These are phyloP conservation scores for Podilymbus podiceps DNA, from an alignment of 2,113 vertebrate genomes.

Conservation along the genomic window DNA sequence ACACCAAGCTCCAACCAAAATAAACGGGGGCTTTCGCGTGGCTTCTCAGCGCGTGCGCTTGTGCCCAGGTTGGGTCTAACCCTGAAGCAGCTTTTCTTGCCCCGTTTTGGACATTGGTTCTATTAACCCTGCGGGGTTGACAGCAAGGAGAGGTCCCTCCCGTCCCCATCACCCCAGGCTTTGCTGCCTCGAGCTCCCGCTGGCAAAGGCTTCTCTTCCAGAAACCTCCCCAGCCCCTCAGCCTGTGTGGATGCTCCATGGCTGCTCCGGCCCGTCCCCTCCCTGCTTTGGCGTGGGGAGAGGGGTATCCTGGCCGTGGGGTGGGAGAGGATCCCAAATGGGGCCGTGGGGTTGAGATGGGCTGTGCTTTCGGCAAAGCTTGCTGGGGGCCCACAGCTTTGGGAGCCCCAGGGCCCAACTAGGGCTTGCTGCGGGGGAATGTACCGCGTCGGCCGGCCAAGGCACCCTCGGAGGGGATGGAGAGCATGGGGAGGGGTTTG, in stretches of 20 bases:
- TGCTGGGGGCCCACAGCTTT: not conserved
- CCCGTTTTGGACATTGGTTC: not conserved
- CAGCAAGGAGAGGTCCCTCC: not conserved
- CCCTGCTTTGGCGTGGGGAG: not conserved
- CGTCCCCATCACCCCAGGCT: not conserved
- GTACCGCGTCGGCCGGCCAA: fast-evolving
- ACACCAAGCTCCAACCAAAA: not conserved
- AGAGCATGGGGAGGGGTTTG: not conserved
- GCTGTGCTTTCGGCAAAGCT: not conserved
- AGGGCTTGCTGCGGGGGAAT: not conserved
- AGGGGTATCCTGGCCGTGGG: not conserved
- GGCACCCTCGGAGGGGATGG: not conserved
- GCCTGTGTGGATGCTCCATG: fast-evolving
- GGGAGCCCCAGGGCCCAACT: not conserved
- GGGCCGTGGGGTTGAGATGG: too few species aligned
- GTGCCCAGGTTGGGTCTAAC: not conserved
- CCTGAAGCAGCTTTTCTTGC: not conserved
- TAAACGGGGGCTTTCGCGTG: not conserved
- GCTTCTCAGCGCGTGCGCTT: fast-evolving
- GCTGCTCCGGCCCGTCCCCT: not conserved
- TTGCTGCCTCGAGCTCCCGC: not conserved
- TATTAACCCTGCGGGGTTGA: not conserved
- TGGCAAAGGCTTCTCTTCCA: not conserved
- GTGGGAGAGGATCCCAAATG: not conserved
- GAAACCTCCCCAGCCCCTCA: not conserved